Conservation (phyloP, 2,888 invertebrate species). For the Oxytorus armatus region DNA sequence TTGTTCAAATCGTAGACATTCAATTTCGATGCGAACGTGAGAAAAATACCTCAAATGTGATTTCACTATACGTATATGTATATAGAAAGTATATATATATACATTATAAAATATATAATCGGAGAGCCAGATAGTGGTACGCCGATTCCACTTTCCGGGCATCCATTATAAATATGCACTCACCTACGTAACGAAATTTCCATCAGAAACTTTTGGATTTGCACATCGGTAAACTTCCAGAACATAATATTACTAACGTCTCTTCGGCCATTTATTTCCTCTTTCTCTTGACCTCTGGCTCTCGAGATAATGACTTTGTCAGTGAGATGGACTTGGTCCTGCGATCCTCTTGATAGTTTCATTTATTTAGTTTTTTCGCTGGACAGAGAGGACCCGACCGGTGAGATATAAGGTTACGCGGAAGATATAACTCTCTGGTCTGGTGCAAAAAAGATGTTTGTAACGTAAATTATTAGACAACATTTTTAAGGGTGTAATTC, state of each 20-base stretch:
- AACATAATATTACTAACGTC: constrained; percentile 18
- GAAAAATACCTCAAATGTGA: not conserved
- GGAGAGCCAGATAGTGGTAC: not conserved
- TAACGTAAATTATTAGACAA: not conserved
- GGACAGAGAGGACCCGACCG: not conserved
- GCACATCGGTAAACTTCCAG: constrained; percentile 43
- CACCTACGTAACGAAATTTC: not conserved
- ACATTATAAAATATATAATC: not conserved
- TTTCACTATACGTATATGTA: too few relatives aligned
- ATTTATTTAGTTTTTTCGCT: constrained; percentile 25
- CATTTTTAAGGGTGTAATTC: not conserved
- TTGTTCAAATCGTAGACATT: not conserved
- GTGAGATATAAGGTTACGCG: not conserved
- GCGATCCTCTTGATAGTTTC: constrained; percentile 19
- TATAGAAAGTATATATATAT: too few relatives aligned
- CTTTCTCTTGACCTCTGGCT: constrained; percentile 21
- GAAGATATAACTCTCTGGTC: not conserved
- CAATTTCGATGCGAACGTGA: not conserved
- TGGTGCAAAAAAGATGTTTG: not conserved
- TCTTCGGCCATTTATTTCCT: constrained; percentile 30
- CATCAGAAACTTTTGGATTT: constrained; percentile 34
- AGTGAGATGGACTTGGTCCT: constrained; percentile 51
- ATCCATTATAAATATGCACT: not conserved
- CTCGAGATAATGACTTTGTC: constrained; percentile 51
- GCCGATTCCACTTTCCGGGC: not conserved